A percentile compares a stretch with the other conserved stretches of the same genome.
phyloP scores from a whole-genome alignment of 2,113 vertebrate species.

The Motacilla tschutschensis region DNA sequence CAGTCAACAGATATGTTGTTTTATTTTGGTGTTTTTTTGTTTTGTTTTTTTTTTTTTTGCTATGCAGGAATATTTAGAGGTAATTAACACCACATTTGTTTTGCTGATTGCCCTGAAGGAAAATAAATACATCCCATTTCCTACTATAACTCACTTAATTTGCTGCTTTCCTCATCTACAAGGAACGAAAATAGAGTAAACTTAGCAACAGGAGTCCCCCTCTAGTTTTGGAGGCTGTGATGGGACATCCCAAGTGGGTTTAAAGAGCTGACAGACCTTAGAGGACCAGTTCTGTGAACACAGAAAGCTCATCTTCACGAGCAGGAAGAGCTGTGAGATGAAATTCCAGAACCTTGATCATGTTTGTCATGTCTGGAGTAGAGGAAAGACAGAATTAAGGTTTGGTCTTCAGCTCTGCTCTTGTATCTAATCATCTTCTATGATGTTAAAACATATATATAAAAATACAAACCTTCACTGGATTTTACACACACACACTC shows the following conservation, averaged over 20 bases:
- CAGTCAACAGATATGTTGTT: neutral
- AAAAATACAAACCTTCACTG: neutral
- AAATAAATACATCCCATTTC: neutral
- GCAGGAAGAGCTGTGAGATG: neutral
- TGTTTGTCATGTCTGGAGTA: neutral
- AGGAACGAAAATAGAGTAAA: neutral
- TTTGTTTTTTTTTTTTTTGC: neutral
- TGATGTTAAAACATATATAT: neutral
- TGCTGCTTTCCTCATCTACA: neutral
- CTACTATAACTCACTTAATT: neutral
- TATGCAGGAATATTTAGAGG: neutral
- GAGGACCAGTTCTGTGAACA: neutral
- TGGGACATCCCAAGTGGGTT: neutral
- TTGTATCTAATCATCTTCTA: neutral
- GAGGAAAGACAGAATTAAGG: neutral
- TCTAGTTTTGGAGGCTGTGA: neutral
- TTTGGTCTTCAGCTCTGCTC: neutral
- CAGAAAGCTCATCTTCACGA: neutral
- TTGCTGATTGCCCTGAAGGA: neutral
- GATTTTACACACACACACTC: neutral
- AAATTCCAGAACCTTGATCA: neutral
- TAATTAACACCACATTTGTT: neutral
- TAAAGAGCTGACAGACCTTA: neutral
- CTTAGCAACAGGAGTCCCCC: neutral
- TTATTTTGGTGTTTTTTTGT: neutral